Percentiles rank a stretch among this genome's conserved stretches.
Conservation (phyloP, 2,888 invertebrate species). For the Oscheius myriophilus region DNA sequence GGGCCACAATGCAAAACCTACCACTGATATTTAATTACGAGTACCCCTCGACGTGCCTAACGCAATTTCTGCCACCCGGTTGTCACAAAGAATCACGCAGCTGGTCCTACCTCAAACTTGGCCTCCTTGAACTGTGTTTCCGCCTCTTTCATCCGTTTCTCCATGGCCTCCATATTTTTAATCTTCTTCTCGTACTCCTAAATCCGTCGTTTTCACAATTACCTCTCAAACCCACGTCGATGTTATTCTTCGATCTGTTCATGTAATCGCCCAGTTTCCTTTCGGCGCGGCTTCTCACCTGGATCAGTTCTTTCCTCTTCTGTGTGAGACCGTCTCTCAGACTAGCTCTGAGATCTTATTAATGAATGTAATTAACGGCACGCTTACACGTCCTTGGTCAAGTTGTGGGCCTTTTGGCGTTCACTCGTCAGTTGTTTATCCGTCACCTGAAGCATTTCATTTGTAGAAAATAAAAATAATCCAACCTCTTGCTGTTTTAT, state of each 20-base stretch:
- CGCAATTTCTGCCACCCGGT: too few relatives aligned
- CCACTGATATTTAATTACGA: too few relatives aligned
- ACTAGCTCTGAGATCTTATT: neutral
- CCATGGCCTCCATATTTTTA: neutral
- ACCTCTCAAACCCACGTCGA: too few relatives aligned
- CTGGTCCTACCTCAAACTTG: neutral
- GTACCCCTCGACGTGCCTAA: too few relatives aligned
- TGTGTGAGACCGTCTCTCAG: slow-evolving; percentile 8
- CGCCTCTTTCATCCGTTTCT: neutral
- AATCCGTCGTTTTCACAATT: too few relatives aligned
- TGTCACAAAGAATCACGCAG: too few relatives aligned
- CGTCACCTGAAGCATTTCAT: slow-evolving; percentile 7
- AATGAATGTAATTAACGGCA: neutral
- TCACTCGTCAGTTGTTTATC: neutral
- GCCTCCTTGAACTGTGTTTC: slow-evolving; percentile 2
- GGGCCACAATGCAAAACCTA: too few relatives aligned
- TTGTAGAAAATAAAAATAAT: too few relatives aligned
- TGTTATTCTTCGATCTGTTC: too few relatives aligned
- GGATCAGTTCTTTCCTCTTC: slow-evolving; percentile 21
- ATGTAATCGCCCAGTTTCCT: neutral
- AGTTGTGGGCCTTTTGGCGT: neutral
- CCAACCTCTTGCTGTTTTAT: too few relatives aligned
- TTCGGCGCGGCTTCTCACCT: neutral
- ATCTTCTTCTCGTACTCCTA: too few relatives aligned
- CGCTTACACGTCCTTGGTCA: neutral